Evolutionary conservation across 2,797 vertebrate species (phyloP), one percentile per base, ranked within the genome.

Genomic region (Lemur catta): DNA sequence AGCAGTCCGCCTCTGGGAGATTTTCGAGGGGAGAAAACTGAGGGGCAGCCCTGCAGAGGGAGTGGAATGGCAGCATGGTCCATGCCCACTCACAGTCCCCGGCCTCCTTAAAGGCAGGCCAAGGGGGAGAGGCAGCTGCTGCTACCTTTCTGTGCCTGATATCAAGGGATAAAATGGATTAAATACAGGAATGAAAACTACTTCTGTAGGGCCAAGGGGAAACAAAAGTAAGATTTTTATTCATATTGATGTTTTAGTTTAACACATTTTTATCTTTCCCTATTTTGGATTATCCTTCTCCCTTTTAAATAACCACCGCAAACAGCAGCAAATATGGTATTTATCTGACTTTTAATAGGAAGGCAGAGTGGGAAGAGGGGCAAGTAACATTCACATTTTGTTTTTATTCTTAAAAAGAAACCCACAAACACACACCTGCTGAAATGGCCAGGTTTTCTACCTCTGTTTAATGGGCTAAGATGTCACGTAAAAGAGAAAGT

Each of bases 211-310:
- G 69, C 4, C 75, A 57, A 95, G 26, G 6, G 28, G 74, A 80
- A 94, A 71, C 30, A 90, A 81, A 92, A 84, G 50, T 71, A 81
- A 95, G n/a, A 50, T 88, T 59, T 72, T 81, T 55, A 35, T 67
- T 92, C 46, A 43, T 72, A 72, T 3, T 50, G 52, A n/a, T 33
- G 7, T 91, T 84, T 91, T 33, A 50, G 7, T 65, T 84, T 86
- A 75, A 63, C 30, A 72, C 3, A 33, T 72, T 79, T 84, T 74
- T 69, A 84, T 17, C 22, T 57, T 76, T 89, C 17, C 7, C 94
- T 82, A 41, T 46, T 82, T 78, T 26, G 33, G 41, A 9, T 57
- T 84, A 30, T 38, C 38, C 46, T 26, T 28, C 48, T 92, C 59
- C 55, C 38, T 93, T 91, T 81, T 50, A 95, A 79, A 22, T 46